These are phyloP conservation scores for Drosophila funebris DNA, from an alignment of 1,140 invertebrate genomes.

Conservation along the genomic window DNA sequence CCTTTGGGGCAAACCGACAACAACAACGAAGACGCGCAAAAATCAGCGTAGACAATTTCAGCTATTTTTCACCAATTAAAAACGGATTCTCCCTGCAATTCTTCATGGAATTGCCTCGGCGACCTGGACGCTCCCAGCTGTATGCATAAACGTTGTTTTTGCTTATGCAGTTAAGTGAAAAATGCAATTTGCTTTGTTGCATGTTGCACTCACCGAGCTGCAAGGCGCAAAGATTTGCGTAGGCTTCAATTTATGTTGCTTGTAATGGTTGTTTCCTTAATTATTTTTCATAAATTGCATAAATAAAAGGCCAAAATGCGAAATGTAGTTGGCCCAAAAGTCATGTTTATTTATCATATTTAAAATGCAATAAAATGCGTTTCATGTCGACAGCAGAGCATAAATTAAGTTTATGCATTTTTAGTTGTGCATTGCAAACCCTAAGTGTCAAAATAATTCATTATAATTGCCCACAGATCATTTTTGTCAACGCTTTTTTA, in stretches of 20 bases:
- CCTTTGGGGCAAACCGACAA: conserved; percentile 38
- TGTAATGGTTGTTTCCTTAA: conserved; percentile 16
- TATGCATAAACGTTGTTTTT: conserved; percentile 29
- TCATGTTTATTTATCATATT: conserved; percentile 80
- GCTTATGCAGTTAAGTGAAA: conserved; percentile 60
- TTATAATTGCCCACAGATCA: conserved; percentile 83
- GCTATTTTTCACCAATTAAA: conserved; percentile 82
- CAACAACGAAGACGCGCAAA: conserved; percentile 19
- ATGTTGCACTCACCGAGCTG: conserved; percentile 2
- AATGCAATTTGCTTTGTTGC: conserved; percentile 63
- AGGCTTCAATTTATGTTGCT: conserved; percentile 55
- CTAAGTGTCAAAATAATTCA: conserved; percentile 83
- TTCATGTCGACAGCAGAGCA: conserved; percentile 53
- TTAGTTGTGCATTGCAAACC: conserved; percentile 70
- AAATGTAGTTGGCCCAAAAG: conserved; percentile 38
- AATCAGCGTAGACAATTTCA: conserved; percentile 67
- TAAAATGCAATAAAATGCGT: conserved; percentile 80
- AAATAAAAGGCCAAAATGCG: conserved; percentile 22
- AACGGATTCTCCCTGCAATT: conserved; percentile 73
- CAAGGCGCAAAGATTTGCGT: conserved; percentile 35
- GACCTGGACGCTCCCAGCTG: conserved; percentile 34
- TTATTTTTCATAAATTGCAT: conserved; percentile 28
- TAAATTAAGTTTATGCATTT: conserved; percentile 80
- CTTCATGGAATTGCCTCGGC: conserved; percentile 46
- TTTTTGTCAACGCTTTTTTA: conserved; percentile 71